Percentiles rank a stretch among this genome's conserved stretches.
phyloP scores from a whole-genome alignment of 2,797 vertebrate genomes.

The Phalloptychus januarius region DNA sequence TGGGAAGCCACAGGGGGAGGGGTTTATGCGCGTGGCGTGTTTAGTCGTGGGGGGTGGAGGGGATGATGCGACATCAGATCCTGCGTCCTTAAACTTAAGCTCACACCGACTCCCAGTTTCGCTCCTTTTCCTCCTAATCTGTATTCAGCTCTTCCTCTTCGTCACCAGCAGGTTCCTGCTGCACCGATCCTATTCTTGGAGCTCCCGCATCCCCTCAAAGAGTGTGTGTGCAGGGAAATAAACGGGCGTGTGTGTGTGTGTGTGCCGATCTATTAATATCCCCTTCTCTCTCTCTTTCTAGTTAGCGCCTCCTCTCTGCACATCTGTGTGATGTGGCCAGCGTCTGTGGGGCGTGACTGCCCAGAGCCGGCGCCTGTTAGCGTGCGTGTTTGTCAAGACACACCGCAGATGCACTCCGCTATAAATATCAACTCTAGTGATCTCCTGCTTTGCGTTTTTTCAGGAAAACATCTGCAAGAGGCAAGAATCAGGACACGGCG shows the following conservation, averaged over 20 bases:
- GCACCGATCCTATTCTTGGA: slow-evolving; percentile 73
- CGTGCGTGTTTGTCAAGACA: slow-evolving; percentile 17
- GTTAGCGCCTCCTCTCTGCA: slow-evolving; percentile 72
- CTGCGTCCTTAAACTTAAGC: slow-evolving; percentile 14
- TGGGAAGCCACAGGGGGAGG: slow-evolving; percentile 11
- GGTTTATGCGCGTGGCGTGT: slow-evolving; percentile 45
- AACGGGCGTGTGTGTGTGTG: slow-evolving; percentile 12
- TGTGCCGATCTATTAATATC: slow-evolving; percentile 70
- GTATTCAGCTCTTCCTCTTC: slow-evolving; percentile 56
- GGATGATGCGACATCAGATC: slow-evolving; percentile 43
- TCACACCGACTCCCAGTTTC: slow-evolving; percentile 8
- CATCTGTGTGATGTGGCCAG: slow-evolving; percentile 68
- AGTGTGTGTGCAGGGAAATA: slow-evolving; percentile 1
- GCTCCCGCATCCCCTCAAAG: slow-evolving; percentile 56
- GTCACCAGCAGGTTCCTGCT: slow-evolving; percentile 41
- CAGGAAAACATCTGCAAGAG: slow-evolving; percentile 48
- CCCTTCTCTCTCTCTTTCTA: slow-evolving; percentile 27
- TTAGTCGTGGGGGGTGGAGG: slow-evolving; percentile 17
- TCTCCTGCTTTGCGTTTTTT: slow-evolving; percentile 53
- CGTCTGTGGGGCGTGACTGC: slow-evolving; percentile 62
- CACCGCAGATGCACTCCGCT: slow-evolving; percentile 53
- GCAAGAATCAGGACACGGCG: slow-evolving; percentile 53
- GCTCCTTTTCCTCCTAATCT: slow-evolving; percentile 51
- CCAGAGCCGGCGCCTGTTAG: slow-evolving; percentile 15
- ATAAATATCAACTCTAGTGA: slow-evolving; percentile 70